phyloP scores from a whole-genome alignment of 2,113 vertebrate species.

The Solea solea region DNA sequence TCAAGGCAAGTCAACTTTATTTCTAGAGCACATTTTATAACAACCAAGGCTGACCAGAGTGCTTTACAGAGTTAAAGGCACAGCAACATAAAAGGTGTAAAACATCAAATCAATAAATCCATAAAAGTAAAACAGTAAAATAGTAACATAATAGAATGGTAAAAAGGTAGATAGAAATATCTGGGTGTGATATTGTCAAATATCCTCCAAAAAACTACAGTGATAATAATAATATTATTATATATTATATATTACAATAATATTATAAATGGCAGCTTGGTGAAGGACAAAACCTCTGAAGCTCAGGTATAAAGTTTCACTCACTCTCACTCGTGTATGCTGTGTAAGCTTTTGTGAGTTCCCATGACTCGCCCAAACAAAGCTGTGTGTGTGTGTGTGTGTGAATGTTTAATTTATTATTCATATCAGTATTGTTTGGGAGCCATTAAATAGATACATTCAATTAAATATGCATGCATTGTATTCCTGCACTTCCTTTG shows the following conservation, averaged over 20 bases:
- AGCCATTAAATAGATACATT: constrained; percentile 62
- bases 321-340: constrained; percentile 26
- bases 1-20: too few relatives aligned
- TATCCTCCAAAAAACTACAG: background rate
- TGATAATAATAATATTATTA: too few relatives aligned
- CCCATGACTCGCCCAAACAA: constrained; percentile 35
- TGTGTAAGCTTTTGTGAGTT: constrained; percentile 11
- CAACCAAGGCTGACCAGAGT: too few relatives aligned
- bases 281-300: constrained; percentile 46
- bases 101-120: too few relatives aligned
- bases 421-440: constrained; percentile 58
- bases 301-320: constrained; percentile 35
- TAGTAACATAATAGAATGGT: too few relatives aligned
- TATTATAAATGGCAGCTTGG: background rate
- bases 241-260: too few relatives aligned
- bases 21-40: too few relatives aligned
- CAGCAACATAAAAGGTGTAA: too few relatives aligned
- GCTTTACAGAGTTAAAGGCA: too few relatives aligned
- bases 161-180: too few relatives aligned
- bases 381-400: constrained; percentile 18
- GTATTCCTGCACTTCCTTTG: constrained; percentile 20
- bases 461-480: constrained; percentile 57
- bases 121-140: too few relatives aligned
- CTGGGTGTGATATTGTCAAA: constrained; percentile 18
- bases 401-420: constrained; percentile 57